Base-by-base conservation (phyloP, 1,140 invertebrate genomes). In the Platyura marginata region DNA sequence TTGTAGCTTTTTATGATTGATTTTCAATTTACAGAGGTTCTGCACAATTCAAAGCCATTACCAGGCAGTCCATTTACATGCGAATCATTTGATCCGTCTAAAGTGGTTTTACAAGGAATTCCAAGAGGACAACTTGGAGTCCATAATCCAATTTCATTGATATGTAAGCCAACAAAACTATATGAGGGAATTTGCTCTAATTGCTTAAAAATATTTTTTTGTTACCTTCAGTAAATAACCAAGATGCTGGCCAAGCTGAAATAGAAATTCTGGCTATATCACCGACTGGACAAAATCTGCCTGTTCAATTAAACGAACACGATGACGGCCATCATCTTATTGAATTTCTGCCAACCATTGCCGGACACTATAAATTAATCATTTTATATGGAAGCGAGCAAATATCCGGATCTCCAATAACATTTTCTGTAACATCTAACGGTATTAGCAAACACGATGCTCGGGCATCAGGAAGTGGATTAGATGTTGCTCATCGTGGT, bases 51-150 rank as follows among this genome's bases (percentile, higher is more conserved):
- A 0, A 87, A 91, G 55, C 77, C 84, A 15, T 75, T 98, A 16
- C 71, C 79, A n/a, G 92, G 93, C 16, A 96, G 91, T 48, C 95
- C 95, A 15, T 98, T 92, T 64, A 82, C 76, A 44, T 95, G 93
- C 54, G 88, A 97, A 62, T 85, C 91, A 1, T 95, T 89, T 57
- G 92, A 98, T 65, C 74, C 89, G 10, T 75, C 74, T 33, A 84
- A 81, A 67, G 74, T 81, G 4, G 71, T 71, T 47, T 57, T 84
- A 19, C 72, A 79, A 44, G 79, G 81, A 45, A 65, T 86, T 18
- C 79, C 77, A 20, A 75, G 77, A 36, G 77, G 75, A n/a, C 82
- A 79, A 36, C 72, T 89, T 37, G 77, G 82, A 20, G 74, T 89
- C 16, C 83, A 88, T 47, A 87, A 88, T 57, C 77, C 77, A 21